Base-by-base conservation (phyloP, 2,797 vertebrate species). In the Anas bahamensis region DNA sequence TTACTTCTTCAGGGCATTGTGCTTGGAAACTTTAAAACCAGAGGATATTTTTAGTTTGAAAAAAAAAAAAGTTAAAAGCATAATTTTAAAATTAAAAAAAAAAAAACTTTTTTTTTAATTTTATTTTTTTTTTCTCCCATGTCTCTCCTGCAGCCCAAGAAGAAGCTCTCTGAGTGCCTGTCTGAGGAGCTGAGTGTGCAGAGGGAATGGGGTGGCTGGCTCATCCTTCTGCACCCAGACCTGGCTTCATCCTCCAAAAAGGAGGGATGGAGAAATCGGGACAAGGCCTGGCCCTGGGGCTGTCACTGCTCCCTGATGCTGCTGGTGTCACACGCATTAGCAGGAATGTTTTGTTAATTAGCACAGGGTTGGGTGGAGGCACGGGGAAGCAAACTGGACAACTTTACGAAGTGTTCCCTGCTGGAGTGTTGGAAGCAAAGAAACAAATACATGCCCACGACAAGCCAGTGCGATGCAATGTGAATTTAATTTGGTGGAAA, bases 1-100 rank as follows among this genome's bases (percentile, higher is more conserved):
- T 95, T 96, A 88, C 91, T 90, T 96, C 95, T 95, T 91, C 89
- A 93, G 94, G 93, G 90, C 94, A 95, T 95, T 70, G 46, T 95
- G 93, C 91, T 97, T 65, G 96, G 95, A 97, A 97, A 96, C 81
- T 94, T 95, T 93, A 87, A 92, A 95, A 93, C 0, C 28, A 87
- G 39, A 88, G 37, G 21, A 78, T 97, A 97, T 96, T 96, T 95
- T 96, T 97, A 94, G 90, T 92, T 89, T 78, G 66, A 87, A 91
- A 93, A 17, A 42, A 41, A 41, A 17, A 42, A 73, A 86, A 41
- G 42, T 88, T 52, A 86, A 94, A 89, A 83, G 80, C 85, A 72
- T 87, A 59, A 83, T 94, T 96, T 95, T 35, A 83, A 94, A 92
- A 89, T 77, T 22, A 52, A 79, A 82, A 70, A 52, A 79, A 82